Evolutionary conservation across 1,140 invertebrate species (phyloP).

Genomic region (Caenorhabditis elegans): WBcel235 BX284602.5:10218501-10219000

Average conservation of each 20-base stretch:
- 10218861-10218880: neutral
- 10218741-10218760: constrained; percentile 1
- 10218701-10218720: neutral
- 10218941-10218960: neutral
- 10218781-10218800: neutral
- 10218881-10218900: neutral
- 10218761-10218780: neutral
- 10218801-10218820: neutral
- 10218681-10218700: neutral
- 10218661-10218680: neutral
- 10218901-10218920: neutral
- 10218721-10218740: neutral
- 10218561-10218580: constrained; percentile 13
- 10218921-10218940: neutral
- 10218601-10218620: constrained; percentile 10
- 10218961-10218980: neutral
- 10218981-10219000: neutral
- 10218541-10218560: constrained; percentile 2
- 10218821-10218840: neutral
- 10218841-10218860: neutral
- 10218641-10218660: too few species aligned
- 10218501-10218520: neutral
- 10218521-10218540: constrained; percentile 13
- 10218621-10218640: neutral
- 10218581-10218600: neutral